These are phyloP conservation scores for Trachurus trachurus DNA, from an alignment of 2,797 vertebrate species.

Conservation along the genomic window DNA sequence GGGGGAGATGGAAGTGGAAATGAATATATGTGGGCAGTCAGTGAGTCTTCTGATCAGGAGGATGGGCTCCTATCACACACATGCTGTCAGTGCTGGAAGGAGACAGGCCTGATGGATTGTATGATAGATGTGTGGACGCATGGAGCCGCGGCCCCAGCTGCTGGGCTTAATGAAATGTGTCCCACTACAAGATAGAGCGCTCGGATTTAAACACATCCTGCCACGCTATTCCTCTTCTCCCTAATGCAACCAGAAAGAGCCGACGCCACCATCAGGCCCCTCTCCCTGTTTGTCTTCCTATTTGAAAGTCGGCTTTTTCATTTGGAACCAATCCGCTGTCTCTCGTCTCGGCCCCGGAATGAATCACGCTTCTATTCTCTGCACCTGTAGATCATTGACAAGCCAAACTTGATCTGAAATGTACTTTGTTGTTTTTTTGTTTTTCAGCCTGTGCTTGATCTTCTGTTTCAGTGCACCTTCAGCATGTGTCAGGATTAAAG, in stretches of 20 bases:
- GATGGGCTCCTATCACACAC: slow-evolving; percentile 75
- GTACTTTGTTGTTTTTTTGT: slow-evolving; percentile 59
- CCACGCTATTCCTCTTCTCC: slow-evolving; percentile 79
- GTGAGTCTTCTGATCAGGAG: slow-evolving; percentile 80
- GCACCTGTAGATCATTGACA: slow-evolving; percentile 76
- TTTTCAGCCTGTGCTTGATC: slow-evolving; percentile 41
- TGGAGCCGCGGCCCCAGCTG: slow-evolving; percentile 84
- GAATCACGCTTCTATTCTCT: slow-evolving; percentile 64
- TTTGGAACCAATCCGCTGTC: slow-evolving; percentile 74
- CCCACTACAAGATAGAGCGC: slow-evolving; percentile 87
- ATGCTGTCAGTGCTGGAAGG: slow-evolving; percentile 69
- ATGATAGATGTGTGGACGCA: slow-evolving; percentile 85
- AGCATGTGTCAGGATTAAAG: slow-evolving; percentile 26
- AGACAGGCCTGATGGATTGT: slow-evolving; percentile 82
- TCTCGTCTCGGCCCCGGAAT: slow-evolving; percentile 53
- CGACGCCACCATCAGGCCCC: slow-evolving; percentile 50
- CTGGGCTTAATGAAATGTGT: slow-evolving; percentile 89
- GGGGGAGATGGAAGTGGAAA: slow-evolving; percentile 72
- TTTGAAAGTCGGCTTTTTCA: slow-evolving; percentile 80
- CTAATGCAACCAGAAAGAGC: slow-evolving; percentile 77
- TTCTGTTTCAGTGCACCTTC: slow-evolving; percentile 38
- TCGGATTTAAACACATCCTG: slow-evolving; percentile 88
- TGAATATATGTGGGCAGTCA: slow-evolving; percentile 78
- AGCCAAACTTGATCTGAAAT: slow-evolving; percentile 70
- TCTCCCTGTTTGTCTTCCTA: slow-evolving; percentile 77